phyloP scores from a whole-genome alignment of 1,140 invertebrate species.

The Cotesia glomerata region DNA sequence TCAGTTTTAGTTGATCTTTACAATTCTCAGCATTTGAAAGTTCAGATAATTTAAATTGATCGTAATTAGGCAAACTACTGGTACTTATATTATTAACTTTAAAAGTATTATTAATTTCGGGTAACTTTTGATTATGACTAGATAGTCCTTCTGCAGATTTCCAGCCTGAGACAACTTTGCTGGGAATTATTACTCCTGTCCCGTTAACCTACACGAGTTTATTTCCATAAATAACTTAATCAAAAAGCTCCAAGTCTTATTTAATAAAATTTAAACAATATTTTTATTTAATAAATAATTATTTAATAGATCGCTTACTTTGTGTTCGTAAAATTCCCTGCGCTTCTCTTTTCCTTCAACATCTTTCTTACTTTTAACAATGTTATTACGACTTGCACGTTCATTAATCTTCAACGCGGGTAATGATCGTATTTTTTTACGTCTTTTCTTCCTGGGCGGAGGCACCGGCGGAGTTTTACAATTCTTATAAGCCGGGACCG shows the following conservation, averaged over 20 bases:
- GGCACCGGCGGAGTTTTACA: slow-evolving; percentile 51
- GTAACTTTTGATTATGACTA: slow-evolving; percentile 17
- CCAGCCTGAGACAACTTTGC: slow-evolving; percentile 47
- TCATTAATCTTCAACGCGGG: slow-evolving; percentile 54
- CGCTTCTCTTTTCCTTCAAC: neutral
- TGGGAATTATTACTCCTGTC: slow-evolving; percentile 50
- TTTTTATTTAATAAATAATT: neutral
- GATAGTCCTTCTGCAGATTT: slow-evolving; percentile 32
- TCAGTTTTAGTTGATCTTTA: slow-evolving; percentile 27
- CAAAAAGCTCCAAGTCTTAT: neutral
- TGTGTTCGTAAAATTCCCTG: slow-evolving; percentile 52
- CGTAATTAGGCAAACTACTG: slow-evolving; percentile 64
- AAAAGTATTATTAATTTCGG: neutral
- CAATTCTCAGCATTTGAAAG: neutral
- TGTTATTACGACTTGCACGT: slow-evolving; percentile 29
- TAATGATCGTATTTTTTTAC: slow-evolving; percentile 51
- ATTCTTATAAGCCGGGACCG: slow-evolving; percentile 46
- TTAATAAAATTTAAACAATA: too few species aligned
- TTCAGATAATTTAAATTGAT: slow-evolving; percentile 48
- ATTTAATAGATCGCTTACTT: slow-evolving; percentile 34
- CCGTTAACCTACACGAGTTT: slow-evolving; percentile 46
- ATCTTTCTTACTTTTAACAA: slow-evolving; percentile 30
- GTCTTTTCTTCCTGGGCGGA: slow-evolving; percentile 53
- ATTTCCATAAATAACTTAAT: neutral
- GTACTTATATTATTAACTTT: slow-evolving; percentile 58